Base-by-base conservation (phyloP, 2,113 vertebrate genomes). In the Mastomys coucha region DNA sequence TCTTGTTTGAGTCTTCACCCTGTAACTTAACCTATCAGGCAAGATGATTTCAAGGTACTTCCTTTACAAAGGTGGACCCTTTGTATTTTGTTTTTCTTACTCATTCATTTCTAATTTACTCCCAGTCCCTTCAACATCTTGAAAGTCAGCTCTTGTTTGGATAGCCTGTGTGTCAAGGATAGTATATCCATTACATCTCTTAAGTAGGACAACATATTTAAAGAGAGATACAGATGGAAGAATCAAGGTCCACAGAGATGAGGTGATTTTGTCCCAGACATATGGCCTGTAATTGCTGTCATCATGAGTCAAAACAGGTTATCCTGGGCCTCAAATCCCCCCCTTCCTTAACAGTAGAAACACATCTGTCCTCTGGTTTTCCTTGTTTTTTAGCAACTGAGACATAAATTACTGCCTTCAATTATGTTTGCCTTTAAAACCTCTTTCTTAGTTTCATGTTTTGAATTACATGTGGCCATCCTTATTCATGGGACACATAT, bases 61-160 rank as follows among this genome's bases (percentile, higher is more conserved):
- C 82, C 93, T 96, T 85, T 97, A 95, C 96, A 33, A 69, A 33
- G 67, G 76, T 95, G 88, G 91, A 86, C 84, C 81, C 88, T 97
- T 85, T 94, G 39, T 36, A 80, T 95, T 92, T 95, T 58, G 1
- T 90, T 97, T 97, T 75, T 53, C 77, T 70, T 97, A 77, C 76
- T 77, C 87, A 72, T 93, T 91, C 72, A n/a, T 95, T 69, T n/a
- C 94, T 96, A 76, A 73, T 53, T 51, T 42, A 60, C 31, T 88
- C 69, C n/a, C 9, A 84, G 86, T 82, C 82, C 22, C n/a, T 92
- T 87, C 28, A 93, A n/a, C 70, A 16, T 94, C 69, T 78, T 91
- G 65, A 73, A 73, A 78, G 33, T 26, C 13, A 82, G 26, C n/a
- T 91, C 20, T 36, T 33, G 33, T 58, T 45, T 75, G 63, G 33